Conservation (phyloP, 1,140 invertebrate species). For the Zaprionus lachaisei region DNA sequence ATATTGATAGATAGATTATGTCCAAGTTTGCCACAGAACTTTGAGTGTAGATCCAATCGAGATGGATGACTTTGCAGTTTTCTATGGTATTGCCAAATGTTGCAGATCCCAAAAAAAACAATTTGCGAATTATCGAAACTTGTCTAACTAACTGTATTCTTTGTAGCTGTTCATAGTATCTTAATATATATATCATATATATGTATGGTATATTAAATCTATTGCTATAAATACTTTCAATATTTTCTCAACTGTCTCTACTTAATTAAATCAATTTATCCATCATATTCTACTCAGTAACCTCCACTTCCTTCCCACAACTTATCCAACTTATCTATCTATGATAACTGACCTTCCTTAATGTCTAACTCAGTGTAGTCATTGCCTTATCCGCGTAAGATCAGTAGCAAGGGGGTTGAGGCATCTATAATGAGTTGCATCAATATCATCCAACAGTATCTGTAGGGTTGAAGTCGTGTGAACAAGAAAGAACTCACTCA, state of each 20-base stretch:
- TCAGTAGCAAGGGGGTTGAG: neutral
- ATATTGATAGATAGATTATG: slow-evolving; percentile 26
- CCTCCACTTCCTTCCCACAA: too few species aligned
- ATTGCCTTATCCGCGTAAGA: neutral
- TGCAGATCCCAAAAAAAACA: too few species aligned
- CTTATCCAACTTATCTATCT: neutral
- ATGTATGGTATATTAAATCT: too few species aligned
- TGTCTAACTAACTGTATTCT: too few species aligned
- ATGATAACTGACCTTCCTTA: neutral
- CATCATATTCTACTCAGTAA: too few species aligned
- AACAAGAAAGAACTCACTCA: slow-evolving; percentile 1
- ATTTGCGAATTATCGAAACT: too few species aligned
- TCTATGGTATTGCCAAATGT: too few species aligned
- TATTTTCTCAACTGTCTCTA: too few species aligned
- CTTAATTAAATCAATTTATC: too few species aligned
- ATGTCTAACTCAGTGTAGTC: neutral
- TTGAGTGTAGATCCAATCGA: neutral
- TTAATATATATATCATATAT: too few species aligned
- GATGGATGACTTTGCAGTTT: slow-evolving; percentile 4
- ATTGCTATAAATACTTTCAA: too few species aligned
- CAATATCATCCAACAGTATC: neutral
- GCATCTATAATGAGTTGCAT: neutral
- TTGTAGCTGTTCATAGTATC: too few species aligned
- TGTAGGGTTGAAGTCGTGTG: slow-evolving; percentile 13
- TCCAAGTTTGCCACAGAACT: slow-evolving; percentile 4